A percentile compares a stretch with the other conserved stretches of the same genome.
Conservation (phyloP, 37 sponge, comb jelly and placozoan genomes). For the Oopsacas minuta region DNA sequence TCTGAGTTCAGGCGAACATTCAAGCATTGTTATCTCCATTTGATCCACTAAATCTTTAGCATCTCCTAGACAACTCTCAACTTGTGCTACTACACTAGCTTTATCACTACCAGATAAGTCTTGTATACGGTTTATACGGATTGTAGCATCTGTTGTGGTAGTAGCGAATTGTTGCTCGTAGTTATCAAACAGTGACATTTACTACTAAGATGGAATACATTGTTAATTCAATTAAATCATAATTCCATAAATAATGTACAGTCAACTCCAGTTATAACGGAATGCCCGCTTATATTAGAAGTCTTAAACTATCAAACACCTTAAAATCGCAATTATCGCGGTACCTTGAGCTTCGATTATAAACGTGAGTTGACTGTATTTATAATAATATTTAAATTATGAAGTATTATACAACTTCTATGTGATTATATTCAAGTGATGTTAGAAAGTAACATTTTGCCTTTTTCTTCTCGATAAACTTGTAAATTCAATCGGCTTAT, state of each 20-base stretch:
- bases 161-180: constrained; percentile 5
- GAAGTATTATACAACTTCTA: too few species aligned
- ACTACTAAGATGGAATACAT: too few species aligned
- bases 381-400: too few species aligned
- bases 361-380: too few species aligned
- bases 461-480: not conserved
- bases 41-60: not conserved
- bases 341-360: too few species aligned
- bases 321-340: too few species aligned
- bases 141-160: constrained; percentile 5
- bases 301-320: too few species aligned
- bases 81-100: not conserved
- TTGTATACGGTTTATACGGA: not conserved
- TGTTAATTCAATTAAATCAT: too few species aligned
- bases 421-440: too few species aligned
- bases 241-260: too few species aligned
- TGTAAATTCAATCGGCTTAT: not conserved
- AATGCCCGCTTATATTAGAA: too few species aligned
- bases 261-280: too few species aligned
- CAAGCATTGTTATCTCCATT: constrained; percentile 12
- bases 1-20: not conserved
- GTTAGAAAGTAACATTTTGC: constrained; percentile 14
- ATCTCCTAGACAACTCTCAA: constrained; percentile 13
- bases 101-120: not conserved
- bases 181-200: not conserved